Conservation (phyloP, 2,888 invertebrate species). For the Entomobrya proxima region DNA sequence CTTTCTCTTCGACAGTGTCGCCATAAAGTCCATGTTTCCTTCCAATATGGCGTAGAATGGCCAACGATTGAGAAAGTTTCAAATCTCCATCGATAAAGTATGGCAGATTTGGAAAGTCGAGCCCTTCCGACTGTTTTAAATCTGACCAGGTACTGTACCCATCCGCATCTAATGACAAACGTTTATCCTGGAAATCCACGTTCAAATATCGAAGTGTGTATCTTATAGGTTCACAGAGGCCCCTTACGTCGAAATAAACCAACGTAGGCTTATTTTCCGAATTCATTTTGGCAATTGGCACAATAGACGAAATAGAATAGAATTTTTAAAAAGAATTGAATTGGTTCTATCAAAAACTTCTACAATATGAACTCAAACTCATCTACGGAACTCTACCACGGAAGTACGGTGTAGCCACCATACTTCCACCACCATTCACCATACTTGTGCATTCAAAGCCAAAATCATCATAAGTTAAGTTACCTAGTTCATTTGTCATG, state of each 20-base stretch:
- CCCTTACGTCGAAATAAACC: constrained; percentile 50
- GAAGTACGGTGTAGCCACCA: no score
- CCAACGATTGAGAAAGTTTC: constrained; percentile 43
- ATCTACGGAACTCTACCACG: no score
- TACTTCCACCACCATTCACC: no score
- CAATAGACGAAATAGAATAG: neutral
- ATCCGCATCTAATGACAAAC: constrained; percentile 4
- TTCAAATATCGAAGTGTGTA: constrained; percentile 45
- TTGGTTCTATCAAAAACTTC: no score
- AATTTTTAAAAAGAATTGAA: no score
- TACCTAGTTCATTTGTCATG: neutral
- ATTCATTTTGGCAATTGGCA: constrained; percentile 18
- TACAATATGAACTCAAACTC: no score
- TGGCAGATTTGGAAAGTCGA: constrained; percentile 57
- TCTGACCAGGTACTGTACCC: constrained; percentile 41
- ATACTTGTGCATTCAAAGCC: no score
- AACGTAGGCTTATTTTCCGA: constrained; percentile 23
- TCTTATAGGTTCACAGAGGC: constrained; percentile 45
- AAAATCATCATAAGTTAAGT: no score
- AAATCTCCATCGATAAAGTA: constrained; percentile 56
- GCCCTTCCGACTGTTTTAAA: neutral
- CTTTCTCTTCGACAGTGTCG: constrained; percentile 40
- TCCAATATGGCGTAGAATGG: constrained; percentile 53
- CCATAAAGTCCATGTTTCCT: constrained; percentile 52
- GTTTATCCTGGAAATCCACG: constrained; percentile 40